A percentile compares a stretch with the other conserved stretches of the same genome.
Evolutionary conservation across 2,113 vertebrate species (phyloP).

Genomic region (Hyla sarda): DNA sequence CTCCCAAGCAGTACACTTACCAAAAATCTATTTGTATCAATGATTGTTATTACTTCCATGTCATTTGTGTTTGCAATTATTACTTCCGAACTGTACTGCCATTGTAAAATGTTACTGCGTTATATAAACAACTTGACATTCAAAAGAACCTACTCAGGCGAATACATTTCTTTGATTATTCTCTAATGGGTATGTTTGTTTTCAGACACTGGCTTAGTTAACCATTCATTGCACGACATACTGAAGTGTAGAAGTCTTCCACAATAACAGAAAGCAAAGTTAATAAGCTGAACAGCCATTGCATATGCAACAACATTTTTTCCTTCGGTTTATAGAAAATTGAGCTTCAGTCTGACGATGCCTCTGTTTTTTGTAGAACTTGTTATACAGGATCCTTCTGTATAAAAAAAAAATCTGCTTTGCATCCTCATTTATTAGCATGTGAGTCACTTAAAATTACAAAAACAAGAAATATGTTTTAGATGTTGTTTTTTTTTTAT

Average conservation of each 20-base stretch:
- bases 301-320: not conserved
- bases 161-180: conserved; percentile 21
- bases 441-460: conserved; percentile 32
- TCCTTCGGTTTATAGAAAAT: conserved; percentile 11
- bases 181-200: conserved; percentile 31
- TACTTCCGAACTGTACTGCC: conserved; percentile 25
- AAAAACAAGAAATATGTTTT: conserved; percentile 30
- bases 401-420: conserved; percentile 17
- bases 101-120: conserved; percentile 10
- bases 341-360: conserved; percentile 9
- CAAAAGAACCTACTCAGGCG: conserved; percentile 27
- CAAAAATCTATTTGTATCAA: conserved; percentile 27
- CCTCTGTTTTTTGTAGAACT: conserved; percentile 49
- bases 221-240: conserved; percentile 25
- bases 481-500: conserved; percentile 15
- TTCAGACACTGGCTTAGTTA: conserved; percentile 28
- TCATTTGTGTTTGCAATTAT: conserved; percentile 41
- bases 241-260: not conserved
- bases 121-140: conserved; percentile 35
- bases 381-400: conserved; percentile 30
- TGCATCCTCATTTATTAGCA: conserved; percentile 34
- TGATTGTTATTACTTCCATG: conserved; percentile 35
- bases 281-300: conserved; percentile 22
- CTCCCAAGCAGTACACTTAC: conserved; percentile 29
- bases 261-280: conserved; percentile 9